A percentile compares a stretch with the other conserved stretches of the same genome.
phyloP scores from a whole-genome alignment of 2,888 invertebrate genomes.

The Chorisops tibialis region DNA sequence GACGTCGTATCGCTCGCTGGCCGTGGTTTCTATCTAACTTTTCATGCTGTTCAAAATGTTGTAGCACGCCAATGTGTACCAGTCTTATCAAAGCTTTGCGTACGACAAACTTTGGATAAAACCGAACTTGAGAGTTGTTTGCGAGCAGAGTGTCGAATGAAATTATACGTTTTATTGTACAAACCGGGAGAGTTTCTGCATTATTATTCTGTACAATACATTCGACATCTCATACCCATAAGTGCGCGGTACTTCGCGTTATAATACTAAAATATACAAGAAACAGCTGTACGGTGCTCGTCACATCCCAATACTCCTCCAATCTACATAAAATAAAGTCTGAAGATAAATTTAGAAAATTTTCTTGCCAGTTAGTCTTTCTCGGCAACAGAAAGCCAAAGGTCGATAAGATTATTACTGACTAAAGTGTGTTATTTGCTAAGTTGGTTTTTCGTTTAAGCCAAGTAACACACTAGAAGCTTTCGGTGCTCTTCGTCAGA shows the following conservation, averaged over 20 bases:
- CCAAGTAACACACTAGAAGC: background rate
- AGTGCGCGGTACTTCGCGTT: background rate
- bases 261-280: no score
- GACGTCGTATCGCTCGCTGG: no score
- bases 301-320: constrained; percentile 23
- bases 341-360: constrained; percentile 4
- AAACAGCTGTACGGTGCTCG: background rate
- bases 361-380: constrained; percentile 31
- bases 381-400: constrained; percentile 43
- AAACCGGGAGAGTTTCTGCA: no score
- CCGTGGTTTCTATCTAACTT: no score
- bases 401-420: constrained; percentile 35
- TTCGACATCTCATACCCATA: background rate
- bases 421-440: constrained; percentile 24
- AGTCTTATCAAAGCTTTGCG: no score
- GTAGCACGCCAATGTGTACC: no score
- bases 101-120: no score
- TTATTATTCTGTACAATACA: background rate
- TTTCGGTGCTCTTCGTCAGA: background rate
- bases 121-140: background rate
- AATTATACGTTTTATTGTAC: background rate
- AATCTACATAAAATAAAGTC: constrained; percentile 25
- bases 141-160: background rate
- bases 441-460: constrained; percentile 9
- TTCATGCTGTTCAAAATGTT: no score